Evolutionary conservation across 1,140 invertebrate genomes (phyloP).

Genomic region (Sitobion miscanthi): DNA sequence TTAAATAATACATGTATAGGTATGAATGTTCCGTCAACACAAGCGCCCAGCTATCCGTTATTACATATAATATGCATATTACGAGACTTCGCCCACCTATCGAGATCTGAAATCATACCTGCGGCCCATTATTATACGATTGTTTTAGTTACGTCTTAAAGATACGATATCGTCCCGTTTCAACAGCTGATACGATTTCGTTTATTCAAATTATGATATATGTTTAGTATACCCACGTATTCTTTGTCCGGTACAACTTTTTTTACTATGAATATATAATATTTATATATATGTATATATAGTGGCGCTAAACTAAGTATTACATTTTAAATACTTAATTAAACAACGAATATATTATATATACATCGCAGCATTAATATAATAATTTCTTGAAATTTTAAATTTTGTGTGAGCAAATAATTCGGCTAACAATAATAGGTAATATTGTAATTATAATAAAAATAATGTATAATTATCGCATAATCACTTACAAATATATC

Average conservation of each 20-base stretch:
- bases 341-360: too few species aligned
- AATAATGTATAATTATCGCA: not conserved
- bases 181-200: conserved; percentile 32
- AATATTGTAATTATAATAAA: not conserved
- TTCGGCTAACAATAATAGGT: not conserved
- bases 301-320: too few species aligned
- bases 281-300: too few species aligned
- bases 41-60: conserved; percentile 29
- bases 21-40: conserved; percentile 44
- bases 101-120: conserved; percentile 47
- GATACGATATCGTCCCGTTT: not conserved
- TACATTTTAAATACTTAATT: too few species aligned
- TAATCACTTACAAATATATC: not conserved
- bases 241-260: too few species aligned
- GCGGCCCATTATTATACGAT: not conserved
- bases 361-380: too few species aligned
- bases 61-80: conserved; percentile 36
- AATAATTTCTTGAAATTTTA: not conserved
- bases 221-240: not conserved
- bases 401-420: too few species aligned
- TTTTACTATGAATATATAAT: too few species aligned
- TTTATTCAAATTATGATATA: conserved; percentile 13
- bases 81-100: conserved; percentile 51
- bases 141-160: not conserved
- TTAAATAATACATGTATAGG: not conserved